Percentiles rank a stretch among this genome's conserved stretches.
Evolutionary conservation across 2,113 vertebrate genomes (phyloP).

Genomic region (Nothocercus julius): DNA sequence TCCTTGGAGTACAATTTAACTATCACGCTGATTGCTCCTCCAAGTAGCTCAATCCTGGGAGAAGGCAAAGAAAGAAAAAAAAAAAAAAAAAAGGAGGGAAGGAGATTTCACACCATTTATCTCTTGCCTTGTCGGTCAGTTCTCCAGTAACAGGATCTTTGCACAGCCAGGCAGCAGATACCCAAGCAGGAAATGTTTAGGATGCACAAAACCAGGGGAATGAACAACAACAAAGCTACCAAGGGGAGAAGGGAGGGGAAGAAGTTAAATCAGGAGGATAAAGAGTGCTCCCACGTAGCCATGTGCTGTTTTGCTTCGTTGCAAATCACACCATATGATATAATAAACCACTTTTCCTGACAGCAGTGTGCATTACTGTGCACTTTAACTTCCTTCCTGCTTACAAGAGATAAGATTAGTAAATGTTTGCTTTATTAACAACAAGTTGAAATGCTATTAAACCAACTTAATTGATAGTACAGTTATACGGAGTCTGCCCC

Average conservation of each 20-base stretch:
- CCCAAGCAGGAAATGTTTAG: constrained; percentile 44
- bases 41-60: constrained; percentile 39
- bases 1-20: constrained; percentile 71
- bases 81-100: background rate
- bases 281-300: constrained; percentile 48
- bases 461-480: constrained; percentile 58
- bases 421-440: constrained; percentile 74
- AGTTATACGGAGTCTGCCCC: constrained; percentile 33
- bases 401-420: constrained; percentile 72
- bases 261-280: constrained; percentile 66
- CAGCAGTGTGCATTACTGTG: constrained; percentile 60
- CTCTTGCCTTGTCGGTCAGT: background rate
- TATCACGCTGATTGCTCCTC: constrained; percentile 54
- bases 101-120: constrained; percentile 14
- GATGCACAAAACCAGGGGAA: constrained; percentile 37
- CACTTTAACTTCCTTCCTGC: constrained; percentile 69
- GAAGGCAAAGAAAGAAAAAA: constrained; percentile 15
- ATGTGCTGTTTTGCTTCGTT: constrained; percentile 64
- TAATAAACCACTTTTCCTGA: constrained; percentile 68
- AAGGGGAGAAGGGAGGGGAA: background rate
- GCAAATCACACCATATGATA: constrained; percentile 67
- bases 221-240: constrained; percentile 32
- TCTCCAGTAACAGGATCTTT: background rate
- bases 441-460: constrained; percentile 73
- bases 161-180: constrained; percentile 17